Conservation (phyloP, 2,113 vertebrate species). For the Emydura subglobosa region DNA sequence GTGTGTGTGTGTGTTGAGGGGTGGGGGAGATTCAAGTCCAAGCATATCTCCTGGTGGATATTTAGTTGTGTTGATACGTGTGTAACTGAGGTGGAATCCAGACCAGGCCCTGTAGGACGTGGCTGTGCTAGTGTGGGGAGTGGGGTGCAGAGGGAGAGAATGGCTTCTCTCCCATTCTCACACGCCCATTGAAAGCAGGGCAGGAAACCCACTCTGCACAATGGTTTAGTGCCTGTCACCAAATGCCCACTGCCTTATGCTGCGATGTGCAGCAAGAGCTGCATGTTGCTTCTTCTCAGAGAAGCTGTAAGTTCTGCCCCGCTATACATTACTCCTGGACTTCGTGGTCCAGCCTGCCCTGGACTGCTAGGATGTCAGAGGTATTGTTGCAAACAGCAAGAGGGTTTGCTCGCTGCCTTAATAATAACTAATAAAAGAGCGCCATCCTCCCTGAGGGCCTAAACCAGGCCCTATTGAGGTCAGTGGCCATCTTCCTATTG, state of each 20-base stretch:
- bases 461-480: too few species aligned
- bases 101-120: neutral
- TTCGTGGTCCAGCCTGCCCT: rapidly evolving
- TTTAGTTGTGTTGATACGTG: neutral
- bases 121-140: neutral
- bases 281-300: rapidly evolving
- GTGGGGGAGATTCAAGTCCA: rapidly evolving
- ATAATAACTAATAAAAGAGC: too few species aligned
- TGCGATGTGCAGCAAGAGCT: neutral
- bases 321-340: rapidly evolving
- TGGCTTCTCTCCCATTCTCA: neutral
- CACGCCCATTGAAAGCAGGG: neutral
- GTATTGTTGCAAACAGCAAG: conserved; percentile 36
- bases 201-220: rapidly evolving
- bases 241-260: rapidly evolving
- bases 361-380: neutral
- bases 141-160: neutral
- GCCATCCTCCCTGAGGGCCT: too few species aligned
- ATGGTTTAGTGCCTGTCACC: rapidly evolving
- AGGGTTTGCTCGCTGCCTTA: neutral
- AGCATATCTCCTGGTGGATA: neutral
- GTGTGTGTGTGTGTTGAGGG: rapidly evolving
- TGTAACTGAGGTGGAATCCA: neutral
- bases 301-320: rapidly evolving
- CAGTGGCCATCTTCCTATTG: too few species aligned